Percentiles rank a stretch among this genome's conserved stretches.
phyloP scores from a whole-genome alignment of 2,113 vertebrate species.

The Mesembrinibis cayennensis region DNA sequence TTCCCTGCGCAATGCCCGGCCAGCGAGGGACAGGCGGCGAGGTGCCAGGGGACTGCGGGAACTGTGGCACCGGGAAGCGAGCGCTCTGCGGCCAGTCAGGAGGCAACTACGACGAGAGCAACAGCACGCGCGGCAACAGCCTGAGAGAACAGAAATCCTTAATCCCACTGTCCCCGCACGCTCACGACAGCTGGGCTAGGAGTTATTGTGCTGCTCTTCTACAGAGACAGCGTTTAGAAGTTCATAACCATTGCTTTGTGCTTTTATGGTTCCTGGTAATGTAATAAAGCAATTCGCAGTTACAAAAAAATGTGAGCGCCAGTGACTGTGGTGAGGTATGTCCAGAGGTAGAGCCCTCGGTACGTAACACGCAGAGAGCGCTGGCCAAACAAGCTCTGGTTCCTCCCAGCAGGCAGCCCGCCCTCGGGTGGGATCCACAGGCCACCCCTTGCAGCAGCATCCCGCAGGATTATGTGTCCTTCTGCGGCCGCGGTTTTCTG shows the following conservation, averaged over 20 bases:
- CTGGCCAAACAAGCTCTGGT: not conserved
- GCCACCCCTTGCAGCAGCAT: not conserved
- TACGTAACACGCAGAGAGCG: rapidly evolving
- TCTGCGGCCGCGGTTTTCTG: not conserved
- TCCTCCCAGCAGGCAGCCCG: not conserved
- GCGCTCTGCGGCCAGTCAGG: not conserved
- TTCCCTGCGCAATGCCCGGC: not conserved
- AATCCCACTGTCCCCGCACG: not conserved
- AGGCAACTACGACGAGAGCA: rapidly evolving
- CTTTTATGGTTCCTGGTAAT: not conserved
- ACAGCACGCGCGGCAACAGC: not conserved
- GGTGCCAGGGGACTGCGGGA: not conserved
- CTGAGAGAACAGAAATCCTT: not conserved
- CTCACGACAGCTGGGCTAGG: not conserved
- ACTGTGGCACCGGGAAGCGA: not conserved
- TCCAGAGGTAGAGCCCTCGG: not conserved
- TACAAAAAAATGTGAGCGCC: not conserved
- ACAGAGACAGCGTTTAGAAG: not conserved
- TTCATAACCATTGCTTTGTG: not conserved
- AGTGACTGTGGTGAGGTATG: rapidly evolving
- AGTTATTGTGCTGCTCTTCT: not conserved
- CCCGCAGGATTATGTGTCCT: rapidly evolving
- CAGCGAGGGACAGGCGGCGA: rapidly evolving
- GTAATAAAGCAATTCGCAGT: not conserved
- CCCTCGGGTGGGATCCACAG: not conserved